Evolutionary conservation across 2,797 vertebrate genomes (phyloP).

Genomic region (Hafferia zeledoni): DNA sequence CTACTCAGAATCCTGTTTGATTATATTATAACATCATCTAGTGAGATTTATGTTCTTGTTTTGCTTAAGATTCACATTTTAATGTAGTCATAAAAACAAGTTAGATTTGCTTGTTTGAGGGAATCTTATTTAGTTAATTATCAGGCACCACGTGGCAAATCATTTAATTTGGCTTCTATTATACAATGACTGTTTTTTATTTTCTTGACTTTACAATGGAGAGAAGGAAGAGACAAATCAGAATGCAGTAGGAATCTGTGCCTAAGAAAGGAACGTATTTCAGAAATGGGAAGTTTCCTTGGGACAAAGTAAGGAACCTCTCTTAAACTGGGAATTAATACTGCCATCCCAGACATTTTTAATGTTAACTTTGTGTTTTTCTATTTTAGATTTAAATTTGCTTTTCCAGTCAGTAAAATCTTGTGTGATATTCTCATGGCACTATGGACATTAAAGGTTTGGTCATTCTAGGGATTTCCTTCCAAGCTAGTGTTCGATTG

Average conservation of each 20-base stretch:
- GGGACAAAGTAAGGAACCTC: not conserved
- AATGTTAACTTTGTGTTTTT: not conserved
- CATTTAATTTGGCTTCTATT: slow-evolving; percentile 57
- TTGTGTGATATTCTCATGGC: not conserved
- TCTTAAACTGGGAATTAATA: not conserved
- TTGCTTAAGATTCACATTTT: slow-evolving; percentile 81
- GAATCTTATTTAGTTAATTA: slow-evolving; percentile 78
- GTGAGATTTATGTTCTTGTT: slow-evolving; percentile 79
- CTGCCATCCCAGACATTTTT: not conserved
- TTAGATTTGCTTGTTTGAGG: slow-evolving; percentile 70
- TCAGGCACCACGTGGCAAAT: slow-evolving; percentile 64
- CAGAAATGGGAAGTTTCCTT: not conserved
- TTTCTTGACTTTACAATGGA: slow-evolving; percentile 12
- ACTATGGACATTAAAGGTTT: not conserved
- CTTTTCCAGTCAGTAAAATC: not conserved
- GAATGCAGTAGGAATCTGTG: not conserved
- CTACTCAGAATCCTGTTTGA: slow-evolving; percentile 51
- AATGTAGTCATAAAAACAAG: slow-evolving; percentile 74
- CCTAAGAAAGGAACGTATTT: not conserved
- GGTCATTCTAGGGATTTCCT: not conserved
- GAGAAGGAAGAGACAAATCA: not conserved
- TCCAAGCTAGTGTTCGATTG: not conserved
- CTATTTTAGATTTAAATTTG: not conserved
- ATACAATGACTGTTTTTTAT: slow-evolving; percentile 45
- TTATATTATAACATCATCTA: slow-evolving; percentile 59